Base-by-base conservation (phyloP, 2,113 vertebrate genomes). In the Tricholaema leucomelas region DNA sequence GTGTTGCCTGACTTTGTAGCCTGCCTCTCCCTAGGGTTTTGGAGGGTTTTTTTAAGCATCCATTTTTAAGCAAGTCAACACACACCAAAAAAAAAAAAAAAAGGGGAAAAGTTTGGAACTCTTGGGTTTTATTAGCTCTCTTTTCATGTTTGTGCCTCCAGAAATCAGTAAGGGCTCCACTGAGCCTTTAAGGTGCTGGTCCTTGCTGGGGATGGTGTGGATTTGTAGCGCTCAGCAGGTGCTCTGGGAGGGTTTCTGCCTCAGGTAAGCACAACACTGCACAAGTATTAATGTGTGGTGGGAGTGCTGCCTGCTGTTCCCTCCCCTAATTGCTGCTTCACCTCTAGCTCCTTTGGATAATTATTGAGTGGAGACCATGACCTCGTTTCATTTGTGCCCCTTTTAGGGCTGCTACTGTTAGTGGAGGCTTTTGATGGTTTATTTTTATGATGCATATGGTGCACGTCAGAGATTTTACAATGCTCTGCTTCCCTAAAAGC, bases 61-160 rank as follows among this genome's bases (percentile, higher is more conserved):
- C 4, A 21, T 71, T 95, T 92, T 88, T 76, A 70, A 94, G 40
- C 10, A 73, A 90, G 66, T 70, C 58, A 84, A 84, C 31, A 81
- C 13, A n/a, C n/a, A n/a, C n/a, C n/a, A n/a, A n/a, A n/a, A n/a
- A n/a, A 9, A 63, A 67, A 85, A 61, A n/a, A n/a, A n/a, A n/a
- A n/a, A n/a, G n/a, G n/a, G n/a, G 4, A 48, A 76, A 78, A 67
- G 52, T 66, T 83, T 56, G 12, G 12, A 76, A 19, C 5, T 4
- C 15, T 21, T 52, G 42, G 30, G 17, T 31, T 40, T 55, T 48
- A n/a, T 8, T 20, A n/a, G 12, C 25, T 18, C 19, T 11, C 6
- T 42, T 90, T 86, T 84, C n/a, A 63, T 10, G 69, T 66, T 74
- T 77, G 5, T 60, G 15, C 48, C 31, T 91, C 25, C 15, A 50